Base-by-base conservation (phyloP, 2,113 vertebrate species). In the Ammospiza caudacuta region DNA sequence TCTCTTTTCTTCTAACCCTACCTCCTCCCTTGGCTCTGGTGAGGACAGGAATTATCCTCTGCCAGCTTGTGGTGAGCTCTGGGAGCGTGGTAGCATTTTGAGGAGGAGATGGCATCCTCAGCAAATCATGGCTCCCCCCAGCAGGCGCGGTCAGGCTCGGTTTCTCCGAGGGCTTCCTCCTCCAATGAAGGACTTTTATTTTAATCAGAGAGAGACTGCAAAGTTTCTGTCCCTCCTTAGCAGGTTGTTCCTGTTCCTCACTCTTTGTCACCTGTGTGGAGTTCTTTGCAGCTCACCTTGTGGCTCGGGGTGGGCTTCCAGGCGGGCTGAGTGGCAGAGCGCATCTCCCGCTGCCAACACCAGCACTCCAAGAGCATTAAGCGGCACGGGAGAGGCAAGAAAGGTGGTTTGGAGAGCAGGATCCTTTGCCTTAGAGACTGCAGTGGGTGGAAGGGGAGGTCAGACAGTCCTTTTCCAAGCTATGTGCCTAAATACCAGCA, bases 401-500 rank as follows among this genome's bases (percentile, higher is more conserved):
- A 89, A 59, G 0, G 0, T 33, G 57, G 39, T 61, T 39, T 69
- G 39, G 85, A 91, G 66, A 47, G 0, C 6, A 86, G 83, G 44
- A 41, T 55, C 6, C 70, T 91, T 92, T 91, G 94, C 95, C 95
- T 95, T 91, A 92, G 92, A 91, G 91, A 82, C 94, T 79, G 73
- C 84, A 72, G 70, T 28, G 43, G 84, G 74, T 55, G 73, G 69
- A 66, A 94, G 55, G 11, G 82, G 59, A 61, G 73, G 73, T 47
- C 39, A 57, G 59, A 31, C 17, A 52, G 74, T 47, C 59, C 86
- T 68, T 83, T 94, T 90, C 83, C 69, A 63, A 87, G 79, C 94
- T 70, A 9, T 70, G 78, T 92, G 90, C 87, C 88, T 97, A 49
- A 94, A 91, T 95, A 91, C 87, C 94, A 90, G 97, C 94, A 57